Base-by-base conservation (phyloP, 2,113 vertebrate genomes). In the Hyla sarda region DNA sequence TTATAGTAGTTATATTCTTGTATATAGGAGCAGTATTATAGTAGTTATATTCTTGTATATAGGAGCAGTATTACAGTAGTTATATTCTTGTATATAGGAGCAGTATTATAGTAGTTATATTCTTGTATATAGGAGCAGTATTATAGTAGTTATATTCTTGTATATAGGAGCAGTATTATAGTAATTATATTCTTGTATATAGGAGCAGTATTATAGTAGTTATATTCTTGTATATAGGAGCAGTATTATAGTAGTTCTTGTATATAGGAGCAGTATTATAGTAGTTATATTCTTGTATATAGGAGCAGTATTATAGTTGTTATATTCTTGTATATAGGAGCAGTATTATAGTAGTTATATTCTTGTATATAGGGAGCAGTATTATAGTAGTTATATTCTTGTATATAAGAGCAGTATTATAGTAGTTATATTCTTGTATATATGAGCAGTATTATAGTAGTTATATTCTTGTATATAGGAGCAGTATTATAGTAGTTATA, bases 401-500 rank as follows among this genome's bases (percentile, higher is more conserved):
- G n/a, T n/a, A n/a, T n/a, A n/a, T n/a, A n/a, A n/a, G n/a, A n/a
- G 11, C 23, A 56, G 54, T 23, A 56, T 9, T 56, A 12, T 12
- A 5, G 11, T 56, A 12, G 8, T 21, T 23, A n/a, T n/a, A n/a
- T n/a, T n/a, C n/a, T n/a, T n/a, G 56, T n/a, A 60, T 2, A 58
- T 58, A 58, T 21, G 56, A 23, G 65, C 14, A 69, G 65, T 69
- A 69, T 69, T 69, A 69, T 69, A 34, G 65, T 69, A 69, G 65
- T 69, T 69, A 69, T 69, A 69, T 69, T 69, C 28, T 69, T 69
- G 30, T 69, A 69, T 8, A 69, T 34, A 34, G 30, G 65, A 9
- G 60, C 9, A 69, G 65, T 69, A 69, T 69, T 69, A 69, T 69
- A 69, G 65, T 69, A 34, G 65, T 69, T 69, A 17, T 69, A 69